Base-by-base conservation (phyloP, 2,113 vertebrate species). In the Gambusia affinis region DNA sequence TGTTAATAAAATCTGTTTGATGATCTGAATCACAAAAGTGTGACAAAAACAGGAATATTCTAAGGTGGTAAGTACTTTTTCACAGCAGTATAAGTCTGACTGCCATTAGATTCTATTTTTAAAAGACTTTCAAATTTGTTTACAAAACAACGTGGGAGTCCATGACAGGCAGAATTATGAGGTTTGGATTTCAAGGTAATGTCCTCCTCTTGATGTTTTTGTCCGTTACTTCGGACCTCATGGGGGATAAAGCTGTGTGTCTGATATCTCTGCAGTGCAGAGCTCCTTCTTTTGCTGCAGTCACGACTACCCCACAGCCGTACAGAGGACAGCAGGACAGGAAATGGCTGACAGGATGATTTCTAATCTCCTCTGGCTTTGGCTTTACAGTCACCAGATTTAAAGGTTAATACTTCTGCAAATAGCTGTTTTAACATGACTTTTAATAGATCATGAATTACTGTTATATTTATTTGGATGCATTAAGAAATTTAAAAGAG, bases 211-310 rank as follows among this genome's bases (percentile, higher is more conserved):
- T 35, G 67, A 33, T 37, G 78, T 80, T 73, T 68, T 81, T 35
- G 47, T 86, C 81, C 60, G 73, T 33, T 51, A 6, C 37, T 64
- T 67, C 60, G 37, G 33, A 5, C 78, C 84, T 73, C 30, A 2
- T 19, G 64, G 60, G 51, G 79, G 82, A 76, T 19, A 68, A 70
- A 69, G 33, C 51, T 24, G 68, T 67, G 75, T 73, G 76, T 84
- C 74, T 76, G 65, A 83, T 85, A 72, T 66, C 76, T 27, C 78
- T 85, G 85, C 84, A 87, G 47, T 86, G 89, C 87, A 86, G 82
- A 85, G 78, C 73, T 17, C 78, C 83, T 75, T 75, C 67, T 83
- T 88, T 87, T 88, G 85, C 86, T 82, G 91, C 91, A 92, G 91
- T 92, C 91, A 91, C 86, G 88, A 91, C 91, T 75, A 85, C 39